Evolutionary conservation across 2,888 invertebrate species (phyloP), one percentile per base, ranked within the genome.

Genomic region (Halocaridina rubra): DNA sequence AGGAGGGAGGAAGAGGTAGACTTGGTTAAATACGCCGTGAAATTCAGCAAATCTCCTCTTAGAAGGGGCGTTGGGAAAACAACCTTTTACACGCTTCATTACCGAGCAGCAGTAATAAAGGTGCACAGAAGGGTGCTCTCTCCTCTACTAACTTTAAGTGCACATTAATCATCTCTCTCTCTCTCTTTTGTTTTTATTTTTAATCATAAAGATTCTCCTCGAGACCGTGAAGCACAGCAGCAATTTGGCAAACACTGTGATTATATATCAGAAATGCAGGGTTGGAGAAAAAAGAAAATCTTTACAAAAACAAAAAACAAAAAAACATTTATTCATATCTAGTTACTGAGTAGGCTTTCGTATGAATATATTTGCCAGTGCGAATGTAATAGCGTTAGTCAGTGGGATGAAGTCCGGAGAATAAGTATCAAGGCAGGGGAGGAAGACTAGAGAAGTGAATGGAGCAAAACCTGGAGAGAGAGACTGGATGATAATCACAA

Each of bases 221-320:
- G 67, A 16, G 22, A 19, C 24, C 16, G 53, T 76, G 59, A 57
- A 57, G 29, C 16, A 22, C 76, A 82, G 76, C n/a, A n/a, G n/a
- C n/a, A n/a, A n/a, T n/a, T n/a, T n/a, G n/a, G n/a, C n/a, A n/a
- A n/a, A n/a, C n/a, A n/a, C n/a, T n/a, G n/a, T n/a, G n/a, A n/a
- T n/a, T n/a, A n/a, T n/a, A n/a, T n/a, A n/a, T n/a, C n/a, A n/a
- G n/a, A n/a, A n/a, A n/a, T n/a, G n/a, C n/a, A n/a, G n/a, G n/a
- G n/a, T n/a, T n/a, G n/a, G n/a, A n/a, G n/a, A n/a, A n/a, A 82
- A 82, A 77, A 77, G 71, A 76, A 82, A 82, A 77, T 77, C 81
- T 77, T 82, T n/a, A 53, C 33, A 77, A 30, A 74, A 69, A 77
- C 30, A 1, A n/a, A 67, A 67, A 4, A 67, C 3, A 29, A 29